phyloP scores from a whole-genome alignment of 2,113 vertebrate genomes.

The Clarias gariepinus region DNA sequence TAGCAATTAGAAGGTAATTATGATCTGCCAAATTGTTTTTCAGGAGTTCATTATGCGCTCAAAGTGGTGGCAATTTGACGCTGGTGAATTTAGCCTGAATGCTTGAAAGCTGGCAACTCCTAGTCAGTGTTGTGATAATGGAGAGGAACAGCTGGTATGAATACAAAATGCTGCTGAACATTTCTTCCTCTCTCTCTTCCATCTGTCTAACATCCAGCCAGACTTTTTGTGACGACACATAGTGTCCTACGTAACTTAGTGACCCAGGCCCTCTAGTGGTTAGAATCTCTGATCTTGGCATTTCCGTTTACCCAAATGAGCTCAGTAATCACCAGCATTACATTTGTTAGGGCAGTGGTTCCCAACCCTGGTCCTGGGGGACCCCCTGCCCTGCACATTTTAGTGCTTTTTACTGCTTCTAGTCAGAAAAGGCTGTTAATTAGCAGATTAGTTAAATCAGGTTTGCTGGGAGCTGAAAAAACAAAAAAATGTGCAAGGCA shows the following conservation, averaged over 20 bases:
- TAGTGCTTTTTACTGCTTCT: no score
- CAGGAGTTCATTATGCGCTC: not conserved
- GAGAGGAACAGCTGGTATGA: conserved; percentile 14
- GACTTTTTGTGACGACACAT: not conserved
- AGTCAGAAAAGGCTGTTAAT: no score
- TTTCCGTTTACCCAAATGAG: not conserved
- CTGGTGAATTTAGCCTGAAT: not conserved
- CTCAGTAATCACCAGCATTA: not conserved
- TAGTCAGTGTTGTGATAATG: not conserved
- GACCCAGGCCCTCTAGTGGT: not conserved
- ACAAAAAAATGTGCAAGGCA: no score
- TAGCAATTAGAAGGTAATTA: not conserved
- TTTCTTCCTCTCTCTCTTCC: not conserved
- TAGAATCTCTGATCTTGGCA: not conserved
- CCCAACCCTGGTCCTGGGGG: no score
- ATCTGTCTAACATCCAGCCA: not conserved
- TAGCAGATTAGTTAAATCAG: no score
- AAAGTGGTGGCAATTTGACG: not conserved
- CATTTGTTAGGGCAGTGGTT: not conserved
- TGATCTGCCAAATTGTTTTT: conserved; percentile 12
- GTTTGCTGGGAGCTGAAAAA: no score
- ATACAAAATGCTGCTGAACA: not conserved
- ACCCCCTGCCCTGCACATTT: no score
- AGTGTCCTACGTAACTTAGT: not conserved
- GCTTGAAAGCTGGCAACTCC: conserved; percentile 3